Conservation (phyloP, 1,140 invertebrate genomes). For the Calosoma granatense region DNA sequence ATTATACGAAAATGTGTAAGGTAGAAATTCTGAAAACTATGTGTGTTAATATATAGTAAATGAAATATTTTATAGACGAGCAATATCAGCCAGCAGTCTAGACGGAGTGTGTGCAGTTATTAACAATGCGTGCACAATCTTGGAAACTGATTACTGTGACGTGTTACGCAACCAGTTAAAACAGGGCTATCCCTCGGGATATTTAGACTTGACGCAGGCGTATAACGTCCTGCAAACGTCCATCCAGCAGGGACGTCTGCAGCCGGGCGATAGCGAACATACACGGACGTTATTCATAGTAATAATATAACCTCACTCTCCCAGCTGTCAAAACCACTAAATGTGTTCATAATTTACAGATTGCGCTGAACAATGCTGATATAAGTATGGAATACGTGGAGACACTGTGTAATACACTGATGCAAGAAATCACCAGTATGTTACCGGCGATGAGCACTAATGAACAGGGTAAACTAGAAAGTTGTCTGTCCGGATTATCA, state of each 20-base stretch:
- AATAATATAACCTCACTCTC: conserved; percentile 5
- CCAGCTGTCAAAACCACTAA: background rate
- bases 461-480: conserved; percentile 62
- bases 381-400: conserved; percentile 83
- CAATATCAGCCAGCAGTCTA: conserved; percentile 79
- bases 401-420: conserved; percentile 61
- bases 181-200: conserved; percentile 78
- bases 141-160: conserved; percentile 79
- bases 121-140: conserved; percentile 80
- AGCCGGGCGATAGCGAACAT: conserved; percentile 72
- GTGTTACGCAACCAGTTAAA: conserved; percentile 65
- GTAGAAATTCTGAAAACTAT: conserved; percentile 39
- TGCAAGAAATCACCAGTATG: conserved; percentile 54
- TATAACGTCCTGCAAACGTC: conserved; percentile 71
- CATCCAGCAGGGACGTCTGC: conserved; percentile 71
- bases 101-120: conserved; percentile 95
- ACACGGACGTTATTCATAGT: conserved; percentile 38
- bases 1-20: conserved; percentile 93
- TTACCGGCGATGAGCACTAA: conserved; percentile 50
- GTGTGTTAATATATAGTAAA: conserved; percentile 5
- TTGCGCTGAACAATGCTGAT: conserved; percentile 91
- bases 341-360: conserved; percentile 36
- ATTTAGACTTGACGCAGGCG: conserved; percentile 69
- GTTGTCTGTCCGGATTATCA: conserved; percentile 66
- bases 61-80: conserved; percentile 47